These are phyloP conservation scores for Ditula angustiorana DNA, from an alignment of 2,888 invertebrate genomes.

Conservation along the genomic window DNA sequence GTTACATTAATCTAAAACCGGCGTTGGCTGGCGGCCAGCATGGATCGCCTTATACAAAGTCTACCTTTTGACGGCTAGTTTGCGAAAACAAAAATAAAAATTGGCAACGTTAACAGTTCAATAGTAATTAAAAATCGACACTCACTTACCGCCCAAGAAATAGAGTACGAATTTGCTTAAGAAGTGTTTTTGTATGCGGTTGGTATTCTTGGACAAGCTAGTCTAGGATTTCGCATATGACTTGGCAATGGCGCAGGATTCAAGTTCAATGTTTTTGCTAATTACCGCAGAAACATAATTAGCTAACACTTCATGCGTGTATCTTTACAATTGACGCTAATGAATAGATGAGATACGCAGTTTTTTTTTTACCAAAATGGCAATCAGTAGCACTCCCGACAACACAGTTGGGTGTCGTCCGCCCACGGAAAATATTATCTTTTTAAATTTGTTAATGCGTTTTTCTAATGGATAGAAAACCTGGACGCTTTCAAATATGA, in stretches of 20 bases:
- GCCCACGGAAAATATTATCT: slow-evolving; percentile 35
- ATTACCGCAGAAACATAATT: slow-evolving; percentile 65
- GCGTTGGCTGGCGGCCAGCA: slow-evolving; percentile 59
- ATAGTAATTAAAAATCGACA: background rate
- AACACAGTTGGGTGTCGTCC: slow-evolving; percentile 15
- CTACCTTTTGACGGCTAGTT: slow-evolving; percentile 46
- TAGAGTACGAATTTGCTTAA: slow-evolving; percentile 3
- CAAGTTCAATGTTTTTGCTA: slow-evolving; percentile 78
- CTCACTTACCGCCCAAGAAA: background rate
- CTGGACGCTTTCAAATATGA: slow-evolving; percentile 28
- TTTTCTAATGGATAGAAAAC: slow-evolving; percentile 36
- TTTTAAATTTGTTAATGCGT: slow-evolving; percentile 37
- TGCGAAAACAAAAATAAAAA: slow-evolving; percentile 45
- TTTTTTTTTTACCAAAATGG: too few relatives aligned
- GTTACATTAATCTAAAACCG: slow-evolving; percentile 47
- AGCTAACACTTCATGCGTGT: slow-evolving; percentile 40
- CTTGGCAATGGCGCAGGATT: slow-evolving; percentile 60
- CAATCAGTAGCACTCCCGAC: background rate
- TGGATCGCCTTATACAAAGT: slow-evolving; percentile 49
- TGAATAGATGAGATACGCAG: background rate
- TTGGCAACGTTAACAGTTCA: slow-evolving; percentile 25
- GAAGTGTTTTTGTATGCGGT: background rate
- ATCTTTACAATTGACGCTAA: slow-evolving; percentile 4
- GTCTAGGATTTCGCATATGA: slow-evolving; percentile 31
- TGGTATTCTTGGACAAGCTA: slow-evolving; percentile 12